phyloP scores from a whole-genome alignment of 92 coral and sea anemone genomes.

The Phymanthus crucifer region DNA sequence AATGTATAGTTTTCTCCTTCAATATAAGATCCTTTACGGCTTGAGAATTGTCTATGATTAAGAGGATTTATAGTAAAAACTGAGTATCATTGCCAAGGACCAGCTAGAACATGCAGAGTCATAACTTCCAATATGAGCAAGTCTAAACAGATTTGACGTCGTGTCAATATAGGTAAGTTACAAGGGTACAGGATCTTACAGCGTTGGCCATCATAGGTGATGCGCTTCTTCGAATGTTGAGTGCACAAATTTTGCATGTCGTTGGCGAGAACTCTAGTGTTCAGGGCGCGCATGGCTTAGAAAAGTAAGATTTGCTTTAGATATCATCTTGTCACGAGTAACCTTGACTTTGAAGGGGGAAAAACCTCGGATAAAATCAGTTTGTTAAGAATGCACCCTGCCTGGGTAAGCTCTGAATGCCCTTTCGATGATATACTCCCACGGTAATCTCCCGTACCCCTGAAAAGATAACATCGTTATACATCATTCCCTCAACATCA shows the following conservation, averaged over 20 bases:
- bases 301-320: background rate
- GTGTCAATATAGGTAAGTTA: background rate
- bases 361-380: slow-evolving; percentile 4
- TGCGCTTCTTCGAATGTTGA: background rate
- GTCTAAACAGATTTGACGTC: background rate
- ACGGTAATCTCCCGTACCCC: background rate
- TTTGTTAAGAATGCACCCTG: background rate
- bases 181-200: background rate
- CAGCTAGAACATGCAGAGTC: background rate
- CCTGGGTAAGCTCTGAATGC: background rate
- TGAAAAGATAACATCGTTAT: background rate
- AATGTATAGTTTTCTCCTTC: background rate
- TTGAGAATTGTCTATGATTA: background rate
- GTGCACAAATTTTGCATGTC: background rate
- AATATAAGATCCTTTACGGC: background rate
- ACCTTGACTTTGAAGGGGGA: background rate
- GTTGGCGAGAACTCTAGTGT: background rate
- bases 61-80: too few relatives aligned
- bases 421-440: background rate
- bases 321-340: background rate
- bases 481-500: background rate
- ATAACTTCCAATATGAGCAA: background rate
- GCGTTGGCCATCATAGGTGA: slow-evolving; percentile 7
- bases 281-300: background rate
- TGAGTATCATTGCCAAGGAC: background rate